A percentile compares a stretch with the other conserved stretches of the same genome.
phyloP scores from a whole-genome alignment of 2,113 vertebrate species.

The Ceyx margarethae region DNA sequence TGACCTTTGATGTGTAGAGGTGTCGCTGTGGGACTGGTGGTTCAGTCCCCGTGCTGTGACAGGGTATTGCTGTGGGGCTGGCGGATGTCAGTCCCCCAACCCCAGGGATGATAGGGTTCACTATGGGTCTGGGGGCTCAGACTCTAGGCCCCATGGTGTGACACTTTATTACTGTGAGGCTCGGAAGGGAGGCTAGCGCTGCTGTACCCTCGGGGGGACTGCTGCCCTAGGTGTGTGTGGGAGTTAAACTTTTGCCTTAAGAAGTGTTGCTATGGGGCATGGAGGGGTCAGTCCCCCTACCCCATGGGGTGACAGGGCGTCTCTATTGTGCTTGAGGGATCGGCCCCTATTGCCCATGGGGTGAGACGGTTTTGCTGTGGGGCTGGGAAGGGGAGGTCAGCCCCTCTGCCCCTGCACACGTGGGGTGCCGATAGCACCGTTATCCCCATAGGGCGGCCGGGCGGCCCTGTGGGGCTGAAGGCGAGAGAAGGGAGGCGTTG shows the following conservation, averaged over 20 bases:
- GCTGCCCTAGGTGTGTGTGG: neutral
- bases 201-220: neutral
- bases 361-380: neutral
- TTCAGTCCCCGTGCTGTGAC: too few species aligned
- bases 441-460: neutral
- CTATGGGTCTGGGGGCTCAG: neutral
- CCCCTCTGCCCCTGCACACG: fast-evolving
- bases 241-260: neutral
- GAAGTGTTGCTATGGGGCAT: too few species aligned
- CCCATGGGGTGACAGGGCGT: neutral
- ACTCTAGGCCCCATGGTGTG: too few species aligned
- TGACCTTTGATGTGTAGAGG: fast-evolving
- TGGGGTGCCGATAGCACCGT: too few species aligned
- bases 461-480: neutral
- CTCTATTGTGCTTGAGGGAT: fast-evolving
- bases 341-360: fast-evolving
- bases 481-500: neutral
- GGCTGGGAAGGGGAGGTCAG: neutral
- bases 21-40: neutral
- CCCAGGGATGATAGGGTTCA: fast-evolving
- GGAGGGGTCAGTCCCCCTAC: too few species aligned
- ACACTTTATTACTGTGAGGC: neutral
- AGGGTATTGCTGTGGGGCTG: neutral
- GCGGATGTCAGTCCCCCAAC: fast-evolving
- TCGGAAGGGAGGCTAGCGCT: too few species aligned